These are phyloP conservation scores for Cacatua alba DNA, from an alignment of 2,113 vertebrate genomes.

Conservation along the genomic window DNA sequence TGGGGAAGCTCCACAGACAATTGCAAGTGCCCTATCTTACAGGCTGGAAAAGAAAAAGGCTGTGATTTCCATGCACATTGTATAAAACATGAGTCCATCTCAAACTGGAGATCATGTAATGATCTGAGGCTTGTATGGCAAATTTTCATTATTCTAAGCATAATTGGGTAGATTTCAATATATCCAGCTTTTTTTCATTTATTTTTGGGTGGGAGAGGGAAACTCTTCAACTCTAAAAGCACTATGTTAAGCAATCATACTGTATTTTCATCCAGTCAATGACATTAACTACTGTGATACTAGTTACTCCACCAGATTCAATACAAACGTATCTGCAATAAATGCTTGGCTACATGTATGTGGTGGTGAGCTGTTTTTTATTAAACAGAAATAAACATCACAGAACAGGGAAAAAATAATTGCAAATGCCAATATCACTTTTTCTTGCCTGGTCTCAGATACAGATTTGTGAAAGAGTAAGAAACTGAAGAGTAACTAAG, in stretches of 20 bases:
- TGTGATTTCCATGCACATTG: background rate
- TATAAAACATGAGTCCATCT: background rate
- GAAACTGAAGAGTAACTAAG: background rate
- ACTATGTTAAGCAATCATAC: background rate
- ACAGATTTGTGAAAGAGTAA: background rate
- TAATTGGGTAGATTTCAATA: background rate
- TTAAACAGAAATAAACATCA: background rate
- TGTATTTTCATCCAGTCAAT: background rate
- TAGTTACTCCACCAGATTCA: background rate
- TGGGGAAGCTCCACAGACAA: background rate
- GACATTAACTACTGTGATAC: background rate
- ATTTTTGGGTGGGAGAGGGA: background rate
- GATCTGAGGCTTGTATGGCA: background rate
- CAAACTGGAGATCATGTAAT: background rate
- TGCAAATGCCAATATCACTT: background rate
- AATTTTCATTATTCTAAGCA: background rate
- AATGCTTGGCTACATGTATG: background rate
- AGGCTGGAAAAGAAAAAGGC: background rate
- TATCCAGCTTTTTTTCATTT: background rate
- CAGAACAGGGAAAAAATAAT: background rate
- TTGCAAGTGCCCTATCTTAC: background rate
- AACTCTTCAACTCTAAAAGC: background rate
- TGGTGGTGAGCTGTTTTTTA: background rate
- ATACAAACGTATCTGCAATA: background rate
- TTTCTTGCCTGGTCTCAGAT: background rate